Conservation (phyloP, 1,140 invertebrate species). For the Apolygus lucorum region DNA sequence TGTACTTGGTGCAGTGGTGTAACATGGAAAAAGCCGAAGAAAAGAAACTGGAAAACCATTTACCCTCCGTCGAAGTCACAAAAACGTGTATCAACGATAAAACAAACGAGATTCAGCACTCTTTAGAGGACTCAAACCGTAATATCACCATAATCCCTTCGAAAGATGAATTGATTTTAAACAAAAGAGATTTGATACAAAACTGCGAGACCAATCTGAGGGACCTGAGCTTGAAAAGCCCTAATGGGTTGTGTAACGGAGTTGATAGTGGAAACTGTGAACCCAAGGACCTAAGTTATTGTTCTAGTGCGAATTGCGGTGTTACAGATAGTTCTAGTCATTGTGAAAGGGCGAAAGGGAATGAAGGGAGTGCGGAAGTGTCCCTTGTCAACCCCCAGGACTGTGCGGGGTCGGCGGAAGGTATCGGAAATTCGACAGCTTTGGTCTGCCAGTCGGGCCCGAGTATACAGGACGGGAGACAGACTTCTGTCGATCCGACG, state of each 20-base stretch:
- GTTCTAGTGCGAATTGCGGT: background rate
- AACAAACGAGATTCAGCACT: background rate
- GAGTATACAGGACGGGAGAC: background rate
- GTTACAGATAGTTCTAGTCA: slow-evolving; percentile 26
- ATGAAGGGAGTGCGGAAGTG: background rate
- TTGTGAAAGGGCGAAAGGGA: background rate
- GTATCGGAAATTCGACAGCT: slow-evolving; percentile 8
- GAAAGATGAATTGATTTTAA: background rate
- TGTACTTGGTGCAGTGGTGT: background rate
- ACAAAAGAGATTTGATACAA: background rate
- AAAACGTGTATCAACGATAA: slow-evolving; percentile 19
- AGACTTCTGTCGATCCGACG: slow-evolving; percentile 7
- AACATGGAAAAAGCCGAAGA: slow-evolving; percentile 19
- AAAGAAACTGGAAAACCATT: slow-evolving; percentile 2
- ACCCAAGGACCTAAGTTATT: background rate
- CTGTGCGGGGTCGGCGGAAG: slow-evolving; percentile 19
- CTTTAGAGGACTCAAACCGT: slow-evolving; percentile 15
- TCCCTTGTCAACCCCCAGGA: background rate
- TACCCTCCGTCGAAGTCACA: background rate
- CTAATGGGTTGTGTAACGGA: slow-evolving; percentile 19
- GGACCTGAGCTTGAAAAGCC: slow-evolving; percentile 8
- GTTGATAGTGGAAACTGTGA: slow-evolving; percentile 6
- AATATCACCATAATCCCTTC: slow-evolving; percentile 10
- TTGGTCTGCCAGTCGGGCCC: background rate
- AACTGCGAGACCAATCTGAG: background rate